Conservation (phyloP, 2,797 vertebrate species). For the Channallabes apus region DNA sequence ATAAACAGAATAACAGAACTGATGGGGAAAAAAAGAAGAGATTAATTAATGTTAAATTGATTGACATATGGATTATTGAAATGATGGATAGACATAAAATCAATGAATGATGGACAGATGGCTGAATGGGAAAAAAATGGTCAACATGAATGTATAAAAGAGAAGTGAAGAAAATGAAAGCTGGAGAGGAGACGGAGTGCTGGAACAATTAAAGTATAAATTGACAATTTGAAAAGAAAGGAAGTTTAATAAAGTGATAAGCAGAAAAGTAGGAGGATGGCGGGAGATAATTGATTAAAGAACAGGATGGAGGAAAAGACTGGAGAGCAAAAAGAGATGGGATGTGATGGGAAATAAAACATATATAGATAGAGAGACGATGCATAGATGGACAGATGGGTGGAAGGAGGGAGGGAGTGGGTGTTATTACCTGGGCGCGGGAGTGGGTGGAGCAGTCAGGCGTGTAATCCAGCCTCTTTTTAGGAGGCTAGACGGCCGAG, state of each 20-base stretch:
- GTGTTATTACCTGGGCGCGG: constrained; percentile 90
- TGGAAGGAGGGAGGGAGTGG: constrained; percentile 52
- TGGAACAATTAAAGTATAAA: neutral
- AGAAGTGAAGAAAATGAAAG: neutral
- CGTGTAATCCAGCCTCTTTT: constrained; percentile 99
- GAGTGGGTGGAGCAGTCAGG: constrained; percentile 89
- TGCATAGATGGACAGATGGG: constrained; percentile 13
- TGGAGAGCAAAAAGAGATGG: neutral
- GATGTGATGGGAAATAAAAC: neutral
- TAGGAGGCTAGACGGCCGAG: constrained; percentile 92
- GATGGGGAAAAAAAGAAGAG: neutral
- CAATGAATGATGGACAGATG: neutral
- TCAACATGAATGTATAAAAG: neutral
- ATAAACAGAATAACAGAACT: neutral
- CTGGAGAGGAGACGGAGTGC: neutral
- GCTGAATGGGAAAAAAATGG: neutral
- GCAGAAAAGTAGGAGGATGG: neutral
- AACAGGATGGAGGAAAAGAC: neutral
- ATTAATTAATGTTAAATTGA: neutral
- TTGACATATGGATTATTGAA: neutral
- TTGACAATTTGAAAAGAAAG: neutral
- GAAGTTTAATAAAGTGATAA: neutral
- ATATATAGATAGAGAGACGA: neutral
- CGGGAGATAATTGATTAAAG: neutral
- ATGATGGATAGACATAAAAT: neutral